Evolutionary conservation across 2,113 vertebrate species (phyloP).

Genomic region (Phaetusa simplex): DNA sequence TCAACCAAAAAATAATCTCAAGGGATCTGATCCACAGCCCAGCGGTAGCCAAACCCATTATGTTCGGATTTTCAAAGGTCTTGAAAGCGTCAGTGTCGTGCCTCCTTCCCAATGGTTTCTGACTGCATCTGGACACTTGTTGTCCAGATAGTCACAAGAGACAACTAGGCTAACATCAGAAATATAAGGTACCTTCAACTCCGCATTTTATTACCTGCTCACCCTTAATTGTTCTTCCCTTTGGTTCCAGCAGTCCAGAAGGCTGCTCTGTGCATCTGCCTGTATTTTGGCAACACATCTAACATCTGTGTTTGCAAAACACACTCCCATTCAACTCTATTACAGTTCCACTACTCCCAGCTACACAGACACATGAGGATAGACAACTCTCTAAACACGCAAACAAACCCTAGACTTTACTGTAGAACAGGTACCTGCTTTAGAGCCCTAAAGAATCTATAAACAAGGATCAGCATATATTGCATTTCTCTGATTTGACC

Average conservation of each 20-base stretch:
- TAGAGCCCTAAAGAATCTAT: neutral
- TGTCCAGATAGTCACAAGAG: neutral
- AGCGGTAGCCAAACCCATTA: neutral
- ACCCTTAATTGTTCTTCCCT: neutral
- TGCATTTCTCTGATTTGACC: neutral
- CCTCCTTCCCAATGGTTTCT: neutral
- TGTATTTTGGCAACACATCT: constrained; percentile 53
- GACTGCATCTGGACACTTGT: neutral
- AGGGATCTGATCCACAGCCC: neutral
- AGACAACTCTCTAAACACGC: neutral
- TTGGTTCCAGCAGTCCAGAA: constrained; percentile 16
- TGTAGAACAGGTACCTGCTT: constrained; percentile 20
- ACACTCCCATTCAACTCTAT: constrained; percentile 26
- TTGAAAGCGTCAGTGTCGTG: neutral
- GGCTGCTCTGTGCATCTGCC: neutral
- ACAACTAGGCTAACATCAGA: neutral
- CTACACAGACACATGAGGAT: neutral
- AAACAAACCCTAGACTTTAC: constrained; percentile 64
- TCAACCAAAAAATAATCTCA: neutral
- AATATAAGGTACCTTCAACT: neutral
- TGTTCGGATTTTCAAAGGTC: neutral
- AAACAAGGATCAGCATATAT: neutral
- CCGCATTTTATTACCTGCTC: neutral
- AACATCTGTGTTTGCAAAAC: constrained; percentile 35
- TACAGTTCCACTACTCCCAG: constrained; percentile 9